These are phyloP conservation scores for Trichonephila inaurata DNA, from an alignment of 1,140 invertebrate genomes.

Conservation along the genomic window DNA sequence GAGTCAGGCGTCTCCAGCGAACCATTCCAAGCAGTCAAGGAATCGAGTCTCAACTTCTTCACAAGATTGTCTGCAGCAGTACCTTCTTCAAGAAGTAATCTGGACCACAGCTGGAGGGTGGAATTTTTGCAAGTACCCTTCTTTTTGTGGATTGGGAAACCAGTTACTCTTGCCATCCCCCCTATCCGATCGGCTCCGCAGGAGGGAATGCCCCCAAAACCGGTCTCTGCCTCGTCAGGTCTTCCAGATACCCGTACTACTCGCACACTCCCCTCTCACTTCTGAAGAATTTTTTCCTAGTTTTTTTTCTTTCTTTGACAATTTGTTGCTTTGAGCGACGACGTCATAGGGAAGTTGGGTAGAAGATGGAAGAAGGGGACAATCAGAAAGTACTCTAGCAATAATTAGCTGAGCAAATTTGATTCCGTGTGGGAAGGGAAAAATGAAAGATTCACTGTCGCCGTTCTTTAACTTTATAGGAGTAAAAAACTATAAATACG, in stretches of 20 bases:
- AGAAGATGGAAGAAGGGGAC: not conserved
- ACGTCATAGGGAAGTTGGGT: not conserved
- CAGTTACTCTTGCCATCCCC: constrained; percentile 40
- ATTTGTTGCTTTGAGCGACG: constrained; percentile 28
- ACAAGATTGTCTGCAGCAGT: not conserved
- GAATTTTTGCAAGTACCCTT: constrained; percentile 31
- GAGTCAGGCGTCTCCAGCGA: constrained; percentile 29
- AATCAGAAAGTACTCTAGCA: not conserved
- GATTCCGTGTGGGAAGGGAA: not conserved
- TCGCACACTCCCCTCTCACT: not conserved
- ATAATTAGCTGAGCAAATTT: constrained; percentile 3
- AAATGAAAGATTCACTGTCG: not conserved
- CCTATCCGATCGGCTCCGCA: not conserved
- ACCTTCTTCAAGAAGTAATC: constrained; percentile 10
- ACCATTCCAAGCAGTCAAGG: not conserved
- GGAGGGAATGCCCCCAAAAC: constrained; percentile 56
- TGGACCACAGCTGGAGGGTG: constrained; percentile 62
- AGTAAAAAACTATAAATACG: too few species aligned
- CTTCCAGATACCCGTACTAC: not conserved
- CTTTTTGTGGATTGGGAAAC: constrained; percentile 46
- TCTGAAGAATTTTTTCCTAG: not conserved
- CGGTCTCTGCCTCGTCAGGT: constrained; percentile 13
- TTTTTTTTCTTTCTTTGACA: not conserved
- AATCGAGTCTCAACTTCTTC: not conserved
- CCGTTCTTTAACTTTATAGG: too few species aligned